Evolutionary conservation across 92 coral and sea anemone species (phyloP).

Genomic region (Palythoa caribaeorum): DNA sequence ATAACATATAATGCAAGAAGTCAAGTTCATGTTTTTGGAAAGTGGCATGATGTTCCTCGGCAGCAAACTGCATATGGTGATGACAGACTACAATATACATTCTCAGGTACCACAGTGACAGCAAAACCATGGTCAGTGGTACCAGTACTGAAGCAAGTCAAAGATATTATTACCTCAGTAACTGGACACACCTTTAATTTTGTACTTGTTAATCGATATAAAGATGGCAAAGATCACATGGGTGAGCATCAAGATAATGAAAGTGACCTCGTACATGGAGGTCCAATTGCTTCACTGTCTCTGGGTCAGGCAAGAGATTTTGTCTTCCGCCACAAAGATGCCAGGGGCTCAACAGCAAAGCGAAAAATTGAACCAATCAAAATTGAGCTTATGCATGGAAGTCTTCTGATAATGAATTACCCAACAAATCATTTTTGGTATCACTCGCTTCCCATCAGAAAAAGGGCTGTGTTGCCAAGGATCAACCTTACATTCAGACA

Average conservation of each 20-base stretch:
- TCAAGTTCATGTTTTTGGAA: slow-evolving; percentile 77
- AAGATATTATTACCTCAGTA: slow-evolving; percentile 54
- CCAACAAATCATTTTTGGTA: slow-evolving; percentile 89
- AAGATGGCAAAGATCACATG: slow-evolving; percentile 87
- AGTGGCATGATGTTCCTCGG: slow-evolving; percentile 80
- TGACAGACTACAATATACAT: slow-evolving; percentile 72
- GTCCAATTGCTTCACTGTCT: slow-evolving; percentile 84
- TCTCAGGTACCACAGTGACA: slow-evolving; percentile 79
- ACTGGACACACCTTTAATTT: slow-evolving; percentile 77
- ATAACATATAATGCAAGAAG: slow-evolving; percentile 68
- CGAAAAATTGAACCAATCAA: slow-evolving; percentile 78
- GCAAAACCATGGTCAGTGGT: slow-evolving; percentile 81
- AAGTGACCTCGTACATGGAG: slow-evolving; percentile 64
- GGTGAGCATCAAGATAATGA: slow-evolving; percentile 93
- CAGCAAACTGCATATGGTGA: slow-evolving; percentile 87
- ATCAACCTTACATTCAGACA: slow-evolving; percentile 88
- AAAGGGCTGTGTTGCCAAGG: slow-evolving; percentile 64
- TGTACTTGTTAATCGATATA: slow-evolving; percentile 88
- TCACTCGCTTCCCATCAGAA: slow-evolving; percentile 85
- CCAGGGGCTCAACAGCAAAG: slow-evolving; percentile 70
- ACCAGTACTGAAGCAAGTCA: slow-evolving; percentile 66
- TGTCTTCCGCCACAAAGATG: slow-evolving; percentile 81
- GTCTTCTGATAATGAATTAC: slow-evolving; percentile 81
- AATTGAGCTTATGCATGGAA: slow-evolving; percentile 76
- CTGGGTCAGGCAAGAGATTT: slow-evolving; percentile 87